Conservation (phyloP, 2,888 invertebrate species). For the Leistus spinibarbis region DNA sequence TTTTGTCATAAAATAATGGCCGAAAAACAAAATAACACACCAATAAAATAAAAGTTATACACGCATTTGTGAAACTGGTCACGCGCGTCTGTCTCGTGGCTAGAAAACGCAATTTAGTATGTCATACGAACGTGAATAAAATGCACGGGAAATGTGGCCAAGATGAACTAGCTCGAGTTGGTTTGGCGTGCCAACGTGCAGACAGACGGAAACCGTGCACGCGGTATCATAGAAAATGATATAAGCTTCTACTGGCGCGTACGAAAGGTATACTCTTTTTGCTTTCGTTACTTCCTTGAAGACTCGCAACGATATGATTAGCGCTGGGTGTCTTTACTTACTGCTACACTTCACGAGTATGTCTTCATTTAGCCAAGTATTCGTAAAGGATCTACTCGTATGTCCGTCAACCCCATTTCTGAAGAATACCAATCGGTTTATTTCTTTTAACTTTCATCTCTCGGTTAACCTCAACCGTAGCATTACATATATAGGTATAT, state of each 20-base stretch:
- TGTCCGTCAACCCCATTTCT: too few relatives aligned
- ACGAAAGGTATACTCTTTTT: too few relatives aligned
- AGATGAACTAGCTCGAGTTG: not conserved
- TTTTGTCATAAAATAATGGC: slow-evolving; percentile 13
- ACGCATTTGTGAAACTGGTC: slow-evolving; percentile 32
- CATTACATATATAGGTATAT: too few relatives aligned
- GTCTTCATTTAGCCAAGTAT: too few relatives aligned
- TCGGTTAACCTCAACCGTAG: too few relatives aligned
- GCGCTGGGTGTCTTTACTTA: too few relatives aligned
- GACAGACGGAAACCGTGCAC: not conserved
- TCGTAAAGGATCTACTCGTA: too few relatives aligned
- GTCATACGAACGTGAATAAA: slow-evolving; percentile 35
- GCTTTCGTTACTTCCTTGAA: not conserved
- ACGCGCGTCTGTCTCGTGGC: slow-evolving; percentile 29
- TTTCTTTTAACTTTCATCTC: too few relatives aligned
- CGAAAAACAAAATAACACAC: not conserved
- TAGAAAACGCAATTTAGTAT: slow-evolving; percentile 35
- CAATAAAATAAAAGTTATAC: slow-evolving; percentile 33
- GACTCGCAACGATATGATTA: not conserved
- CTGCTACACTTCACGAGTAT: too few relatives aligned
- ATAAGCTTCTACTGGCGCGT: not conserved
- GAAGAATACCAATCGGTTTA: too few relatives aligned
- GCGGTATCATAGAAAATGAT: not conserved
- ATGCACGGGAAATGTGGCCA: slow-evolving; percentile 10
- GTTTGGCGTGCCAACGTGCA: not conserved